Base-by-base conservation (phyloP, 2,888 invertebrate genomes). In the Drosophila lutescens region DNA sequence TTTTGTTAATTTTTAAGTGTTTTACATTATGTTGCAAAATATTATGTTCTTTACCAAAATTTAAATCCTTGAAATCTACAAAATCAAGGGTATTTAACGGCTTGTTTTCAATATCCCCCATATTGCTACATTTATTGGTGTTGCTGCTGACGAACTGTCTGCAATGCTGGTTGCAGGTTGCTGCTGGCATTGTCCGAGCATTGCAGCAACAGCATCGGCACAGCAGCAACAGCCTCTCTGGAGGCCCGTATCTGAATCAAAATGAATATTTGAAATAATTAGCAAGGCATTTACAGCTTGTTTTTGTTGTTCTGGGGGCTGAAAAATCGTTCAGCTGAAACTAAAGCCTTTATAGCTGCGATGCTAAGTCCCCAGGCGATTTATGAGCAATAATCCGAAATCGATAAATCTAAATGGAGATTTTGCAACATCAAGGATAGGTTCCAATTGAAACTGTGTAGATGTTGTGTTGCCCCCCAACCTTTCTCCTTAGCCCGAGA, bases 181-280 rank as follows among this genome's bases (percentile, higher is more conserved):
- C 79, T 76, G 62, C 55, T 49, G 71, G 50, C 57, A 49, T 23
- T 63, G 55, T 65, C 23, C 57, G 59, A 36, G 7, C 32, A 7
- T 32, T 59, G 36, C 56, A 34, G 56, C 57, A 69, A 47, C 76
- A 60, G 23, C 49, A 56, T 8, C 8, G 15, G 12, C 34, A n/a
- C 43, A 56, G 32, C 51, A 49, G 15, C 60, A 49, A 12, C 32
- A 60, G 20, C 26, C 36, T 75, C 72, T 67, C 65, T 75, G 38
- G 67, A 63, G 84, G 67, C 78, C 78, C 78, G 72, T 65, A 86
- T 84, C 87, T 68, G 78, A 86, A 80, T 86, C 80, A 78, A 80
- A 88, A 82, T 56, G 57, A 73, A 79, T 80, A 78, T 87, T 82
- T 79, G 71, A 83, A 86, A 83, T 86, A 86, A 86, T 86, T 86